A percentile compares a stretch with the other conserved stretches of the same genome.
phyloP scores from a whole-genome alignment of 1,140 invertebrate species.

The Achroia grisella region DNA sequence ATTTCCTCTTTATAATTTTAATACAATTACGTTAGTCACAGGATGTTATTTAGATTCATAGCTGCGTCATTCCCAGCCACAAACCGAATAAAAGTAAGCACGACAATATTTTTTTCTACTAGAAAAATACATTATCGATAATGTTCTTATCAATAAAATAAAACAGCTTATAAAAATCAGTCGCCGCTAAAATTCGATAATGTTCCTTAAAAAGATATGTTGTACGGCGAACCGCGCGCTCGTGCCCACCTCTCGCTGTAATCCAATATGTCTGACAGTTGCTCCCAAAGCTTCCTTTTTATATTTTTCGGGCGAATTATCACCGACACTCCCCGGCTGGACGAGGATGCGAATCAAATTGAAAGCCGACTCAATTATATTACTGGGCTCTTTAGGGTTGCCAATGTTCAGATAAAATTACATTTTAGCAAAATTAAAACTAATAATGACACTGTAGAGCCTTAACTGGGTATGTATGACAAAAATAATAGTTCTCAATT shows the following conservation, averaged over 20 bases:
- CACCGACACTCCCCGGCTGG: constrained; percentile 54
- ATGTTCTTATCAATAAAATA: not conserved
- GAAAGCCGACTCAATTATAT: constrained; percentile 71
- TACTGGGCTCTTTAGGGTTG: constrained; percentile 48
- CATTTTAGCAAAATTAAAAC: no score
- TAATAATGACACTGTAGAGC: no score
- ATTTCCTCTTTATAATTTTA: no score
- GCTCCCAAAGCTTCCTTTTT: constrained; percentile 50
- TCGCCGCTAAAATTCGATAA: constrained; percentile 1
- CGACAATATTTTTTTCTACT: no score
- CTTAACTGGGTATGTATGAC: no score
- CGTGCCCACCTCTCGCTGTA: constrained; percentile 24
- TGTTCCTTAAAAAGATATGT: constrained; percentile 5
- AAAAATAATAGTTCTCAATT: no score
- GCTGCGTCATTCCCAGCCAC: no score
- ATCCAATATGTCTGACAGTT: constrained; percentile 66
- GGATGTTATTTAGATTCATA: no score
- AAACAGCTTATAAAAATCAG: constrained; percentile 1
- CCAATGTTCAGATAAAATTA: not conserved
- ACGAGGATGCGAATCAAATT: constrained; percentile 69
- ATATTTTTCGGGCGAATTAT: constrained; percentile 71
- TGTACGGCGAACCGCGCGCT: constrained; percentile 8
- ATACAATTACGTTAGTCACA: no score
- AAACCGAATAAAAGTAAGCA: no score
- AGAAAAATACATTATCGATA: no score